A percentile compares a stretch with the other conserved stretches of the same genome.
Evolutionary conservation across 2,888 invertebrate genomes (phyloP).

Genomic region (Stictocephala bisonia): DNA sequence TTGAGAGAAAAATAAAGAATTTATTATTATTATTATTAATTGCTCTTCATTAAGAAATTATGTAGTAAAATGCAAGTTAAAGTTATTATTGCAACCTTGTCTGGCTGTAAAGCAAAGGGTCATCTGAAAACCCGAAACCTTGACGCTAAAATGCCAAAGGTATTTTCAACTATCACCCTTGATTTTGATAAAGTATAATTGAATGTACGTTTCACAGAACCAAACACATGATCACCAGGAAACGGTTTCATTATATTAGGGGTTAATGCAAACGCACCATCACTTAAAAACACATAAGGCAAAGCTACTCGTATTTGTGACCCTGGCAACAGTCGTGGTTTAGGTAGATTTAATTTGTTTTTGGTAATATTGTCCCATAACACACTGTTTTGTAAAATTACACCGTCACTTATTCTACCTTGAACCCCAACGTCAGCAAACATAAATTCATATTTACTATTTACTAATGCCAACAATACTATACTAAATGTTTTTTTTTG

Average conservation of each 20-base stretch:
- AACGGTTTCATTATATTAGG: slow-evolving; percentile 55
- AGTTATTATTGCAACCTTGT: slow-evolving; percentile 40
- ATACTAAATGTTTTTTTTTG: slow-evolving; percentile 61
- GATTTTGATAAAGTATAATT: slow-evolving; percentile 52
- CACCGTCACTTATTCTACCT: slow-evolving; percentile 59
- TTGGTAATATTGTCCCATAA: slow-evolving; percentile 49
- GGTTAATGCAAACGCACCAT: slow-evolving; percentile 45
- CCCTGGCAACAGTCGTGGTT: slow-evolving; percentile 48
- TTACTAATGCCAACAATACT: slow-evolving; percentile 60
- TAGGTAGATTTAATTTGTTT: slow-evolving; percentile 48
- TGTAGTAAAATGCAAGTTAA: slow-evolving; percentile 50
- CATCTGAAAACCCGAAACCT: slow-evolving; percentile 51
- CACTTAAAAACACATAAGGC: slow-evolving; percentile 53
- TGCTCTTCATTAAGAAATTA: no score
- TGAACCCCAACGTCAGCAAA: slow-evolving; percentile 61
- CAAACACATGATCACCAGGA: slow-evolving; percentile 47
- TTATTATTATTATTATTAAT: no score
- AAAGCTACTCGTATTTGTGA: slow-evolving; percentile 37
- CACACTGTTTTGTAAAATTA: slow-evolving; percentile 49
- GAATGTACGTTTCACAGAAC: slow-evolving; percentile 52
- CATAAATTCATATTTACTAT: slow-evolving; percentile 60
- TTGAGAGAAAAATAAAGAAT: no score
- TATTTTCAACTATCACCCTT: slow-evolving; percentile 54
- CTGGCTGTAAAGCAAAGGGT: slow-evolving; percentile 43
- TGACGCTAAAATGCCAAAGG: slow-evolving; percentile 49